Conservation (phyloP, 1,140 invertebrate species). For the Chlorops oryzae region DNA sequence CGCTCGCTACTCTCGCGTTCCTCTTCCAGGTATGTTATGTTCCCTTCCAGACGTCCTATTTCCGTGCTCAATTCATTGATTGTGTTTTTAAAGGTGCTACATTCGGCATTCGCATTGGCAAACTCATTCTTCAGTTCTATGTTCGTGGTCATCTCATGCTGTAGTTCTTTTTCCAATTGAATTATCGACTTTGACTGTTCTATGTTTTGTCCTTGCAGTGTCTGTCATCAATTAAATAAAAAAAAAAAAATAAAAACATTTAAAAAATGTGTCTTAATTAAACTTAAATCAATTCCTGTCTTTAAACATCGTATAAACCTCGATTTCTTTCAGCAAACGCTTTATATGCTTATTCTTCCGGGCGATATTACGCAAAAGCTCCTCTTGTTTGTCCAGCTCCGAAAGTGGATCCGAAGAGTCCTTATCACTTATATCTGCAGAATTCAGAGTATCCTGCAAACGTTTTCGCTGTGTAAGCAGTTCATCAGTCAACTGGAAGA, state of each 20-base stretch:
- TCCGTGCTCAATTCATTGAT: conserved; percentile 29
- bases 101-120: conserved; percentile 28
- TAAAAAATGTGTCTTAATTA: too few relatives aligned
- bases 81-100: conserved; percentile 22
- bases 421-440: conserved; percentile 39
- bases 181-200: conserved; percentile 38
- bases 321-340: conserved; percentile 38
- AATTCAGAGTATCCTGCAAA: conserved; percentile 26
- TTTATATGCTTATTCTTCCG: conserved; percentile 47
- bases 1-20: conserved; percentile 36
- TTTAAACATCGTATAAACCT: conserved; percentile 22
- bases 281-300: not conserved
- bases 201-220: conserved; percentile 40
- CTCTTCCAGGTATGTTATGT: conserved; percentile 36
- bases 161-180: conserved; percentile 31
- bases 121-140: conserved; percentile 33
- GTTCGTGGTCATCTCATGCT: conserved; percentile 25
- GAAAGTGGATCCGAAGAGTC: conserved; percentile 45
- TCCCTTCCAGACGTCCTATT: conserved; percentile 32
- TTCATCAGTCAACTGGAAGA: conserved; percentile 26
- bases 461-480: conserved; percentile 35
- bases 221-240: conserved; percentile 21
- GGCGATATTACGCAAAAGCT: conserved; percentile 43
- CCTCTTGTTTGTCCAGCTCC: conserved; percentile 42
- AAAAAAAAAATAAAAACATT: not conserved